These are phyloP conservation scores for Monarcha castaneiventris DNA, from an alignment of 2,113 vertebrate genomes.

Conservation along the genomic window DNA sequence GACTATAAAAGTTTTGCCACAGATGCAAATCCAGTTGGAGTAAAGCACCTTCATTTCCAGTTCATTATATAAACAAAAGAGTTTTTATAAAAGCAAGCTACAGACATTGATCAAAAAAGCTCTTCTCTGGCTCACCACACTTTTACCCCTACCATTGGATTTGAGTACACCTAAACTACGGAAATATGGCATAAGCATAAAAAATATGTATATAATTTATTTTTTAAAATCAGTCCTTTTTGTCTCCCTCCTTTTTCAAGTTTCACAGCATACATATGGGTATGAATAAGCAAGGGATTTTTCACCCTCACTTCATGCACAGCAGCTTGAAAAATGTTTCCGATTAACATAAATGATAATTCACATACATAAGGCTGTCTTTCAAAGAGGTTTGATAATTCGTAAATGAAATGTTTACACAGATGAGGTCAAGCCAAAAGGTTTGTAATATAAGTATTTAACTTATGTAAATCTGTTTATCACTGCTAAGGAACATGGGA, in stretches of 20 bases:
- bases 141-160: background rate
- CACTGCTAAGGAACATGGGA: background rate
- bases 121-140: background rate
- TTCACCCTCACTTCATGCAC: conserved; percentile 12
- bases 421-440: conserved; percentile 39
- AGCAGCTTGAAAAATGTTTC: conserved; percentile 38
- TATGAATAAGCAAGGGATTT: conserved; percentile 27
- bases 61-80: background rate
- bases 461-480: conserved; percentile 45
- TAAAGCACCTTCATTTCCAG: background rate
- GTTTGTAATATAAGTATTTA: conserved; percentile 11
- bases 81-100: background rate
- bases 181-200: background rate
- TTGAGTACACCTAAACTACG: background rate
- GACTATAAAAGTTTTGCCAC: background rate
- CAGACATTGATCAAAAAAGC: accelerated
- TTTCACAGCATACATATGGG: conserved; percentile 18
- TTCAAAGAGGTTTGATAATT: conserved; percentile 28
- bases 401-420: background rate
- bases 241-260: background rate
- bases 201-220: background rate
- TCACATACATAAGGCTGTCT: background rate
- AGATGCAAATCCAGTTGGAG: background rate
- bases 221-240: background rate
- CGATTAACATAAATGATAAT: conserved; percentile 8